These are phyloP conservation scores for Thamnophis sirtalis DNA, from an alignment of 2,113 vertebrate species.

Conservation along the genomic window DNA sequence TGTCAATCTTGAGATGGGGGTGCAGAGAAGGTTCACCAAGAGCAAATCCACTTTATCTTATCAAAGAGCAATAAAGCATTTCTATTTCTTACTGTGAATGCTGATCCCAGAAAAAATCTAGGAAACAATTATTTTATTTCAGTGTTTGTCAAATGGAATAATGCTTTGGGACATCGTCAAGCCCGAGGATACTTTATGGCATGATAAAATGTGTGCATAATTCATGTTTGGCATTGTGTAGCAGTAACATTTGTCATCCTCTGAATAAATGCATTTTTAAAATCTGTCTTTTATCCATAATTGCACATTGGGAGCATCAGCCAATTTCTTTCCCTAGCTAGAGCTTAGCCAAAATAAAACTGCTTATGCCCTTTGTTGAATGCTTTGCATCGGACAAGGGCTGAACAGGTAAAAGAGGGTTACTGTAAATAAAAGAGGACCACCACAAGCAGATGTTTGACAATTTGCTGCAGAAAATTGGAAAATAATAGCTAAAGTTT, in stretches of 20 bases:
- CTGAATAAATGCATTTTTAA: conserved; percentile 45
- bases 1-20: not conserved
- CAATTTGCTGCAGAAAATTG: not conserved
- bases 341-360: not conserved
- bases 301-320: conserved; percentile 5
- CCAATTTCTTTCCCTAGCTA: not conserved
- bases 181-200: conserved; percentile 21
- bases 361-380: not conserved
- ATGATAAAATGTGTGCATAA: conserved; percentile 25
- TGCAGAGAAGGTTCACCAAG: not conserved
- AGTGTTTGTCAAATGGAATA: conserved; percentile 37
- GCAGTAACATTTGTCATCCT: not conserved
- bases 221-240: conserved; percentile 26
- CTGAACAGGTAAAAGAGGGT: not conserved
- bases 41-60: conserved; percentile 34
- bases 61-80: conserved; percentile 40
- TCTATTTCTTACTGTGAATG: conserved; percentile 19
- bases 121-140: conserved; percentile 30
- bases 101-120: conserved; percentile 18
- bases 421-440: not conserved
- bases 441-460: not conserved
- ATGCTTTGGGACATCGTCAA: conserved; percentile 38
- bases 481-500: not conserved
- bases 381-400: not conserved
- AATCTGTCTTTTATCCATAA: conserved; percentile 19